Evolutionary conservation across 2,797 vertebrate genomes (phyloP).

Genomic region (Erpetoichthys calabaricus): DNA sequence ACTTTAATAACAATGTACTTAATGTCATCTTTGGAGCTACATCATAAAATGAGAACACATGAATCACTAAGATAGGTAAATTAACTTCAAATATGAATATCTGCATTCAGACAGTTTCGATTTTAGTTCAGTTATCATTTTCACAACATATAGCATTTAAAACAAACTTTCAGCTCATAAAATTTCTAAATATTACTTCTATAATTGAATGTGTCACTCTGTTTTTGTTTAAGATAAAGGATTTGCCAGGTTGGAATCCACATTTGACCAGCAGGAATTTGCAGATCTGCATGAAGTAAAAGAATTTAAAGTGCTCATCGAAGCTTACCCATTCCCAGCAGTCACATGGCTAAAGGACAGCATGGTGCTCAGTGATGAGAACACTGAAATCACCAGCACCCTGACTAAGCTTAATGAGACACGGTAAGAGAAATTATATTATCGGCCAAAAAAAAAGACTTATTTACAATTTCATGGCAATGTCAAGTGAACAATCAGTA

Average conservation of each 20-base stretch:
- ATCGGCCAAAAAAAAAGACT: background rate
- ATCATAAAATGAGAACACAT: too few relatives aligned
- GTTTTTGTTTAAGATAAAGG: conserved; percentile 54
- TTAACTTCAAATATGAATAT: too few relatives aligned
- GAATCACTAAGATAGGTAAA: too few relatives aligned
- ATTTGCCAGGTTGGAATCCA: conserved; percentile 61
- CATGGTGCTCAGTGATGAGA: conserved; percentile 59
- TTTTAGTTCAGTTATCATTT: too few relatives aligned
- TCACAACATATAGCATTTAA: too few relatives aligned
- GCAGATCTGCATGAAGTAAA: conserved; percentile 76
- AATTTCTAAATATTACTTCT: too few relatives aligned
- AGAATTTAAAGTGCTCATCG: conserved; percentile 68
- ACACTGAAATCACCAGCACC: conserved; percentile 74
- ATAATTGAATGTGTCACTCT: background rate
- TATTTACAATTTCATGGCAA: too few relatives aligned
- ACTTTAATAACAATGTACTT: background rate
- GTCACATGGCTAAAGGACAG: conserved; percentile 87
- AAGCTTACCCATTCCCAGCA: conserved; percentile 63
- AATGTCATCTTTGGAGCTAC: background rate
- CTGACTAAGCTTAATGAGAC: conserved; percentile 60
- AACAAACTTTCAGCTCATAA: too few relatives aligned
- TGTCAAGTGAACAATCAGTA: too few relatives aligned
- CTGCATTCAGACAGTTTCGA: too few relatives aligned
- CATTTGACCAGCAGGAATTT: conserved; percentile 55
- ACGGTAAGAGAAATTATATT: conserved; percentile 48